These are phyloP conservation scores for Anomalospiza imberbis DNA, from an alignment of 2,797 vertebrate genomes.

Conservation along the genomic window DNA sequence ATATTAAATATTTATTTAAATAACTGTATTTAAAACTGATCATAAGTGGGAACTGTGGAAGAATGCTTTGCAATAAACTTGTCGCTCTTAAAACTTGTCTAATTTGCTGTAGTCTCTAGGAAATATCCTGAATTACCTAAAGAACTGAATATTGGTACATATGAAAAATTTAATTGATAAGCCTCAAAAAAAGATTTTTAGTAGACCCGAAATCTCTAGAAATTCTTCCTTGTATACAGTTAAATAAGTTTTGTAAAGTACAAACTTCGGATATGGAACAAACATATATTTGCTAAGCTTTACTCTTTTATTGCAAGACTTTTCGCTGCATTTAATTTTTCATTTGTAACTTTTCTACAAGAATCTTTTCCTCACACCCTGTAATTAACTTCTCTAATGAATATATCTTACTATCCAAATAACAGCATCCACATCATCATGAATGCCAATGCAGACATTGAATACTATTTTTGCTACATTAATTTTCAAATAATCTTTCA, in stretches of 20 bases:
- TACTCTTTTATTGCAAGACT: not conserved
- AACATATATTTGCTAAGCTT: not conserved
- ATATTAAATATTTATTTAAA: not conserved
- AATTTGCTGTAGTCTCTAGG: not conserved
- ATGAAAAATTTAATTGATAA: not conserved
- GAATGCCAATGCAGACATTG: not conserved
- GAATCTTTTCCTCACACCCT: not conserved
- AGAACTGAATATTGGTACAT: not conserved
- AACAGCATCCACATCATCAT: not conserved
- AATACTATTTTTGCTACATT: not conserved
- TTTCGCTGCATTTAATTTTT: not conserved
- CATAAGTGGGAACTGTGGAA: not conserved
- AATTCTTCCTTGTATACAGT: not conserved
- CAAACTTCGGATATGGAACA: not conserved
- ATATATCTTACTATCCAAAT: not conserved
- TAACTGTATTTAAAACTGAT: not conserved
- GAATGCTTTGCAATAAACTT: not conserved
- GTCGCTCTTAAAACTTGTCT: not conserved
- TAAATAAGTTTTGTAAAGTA: not conserved
- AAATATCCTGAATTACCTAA: not conserved
- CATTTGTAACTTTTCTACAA: not conserved
- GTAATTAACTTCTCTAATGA: not conserved
- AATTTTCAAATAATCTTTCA: not conserved
- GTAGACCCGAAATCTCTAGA: not conserved
- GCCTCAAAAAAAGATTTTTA: not conserved